Base-by-base conservation (phyloP, 2,113 vertebrate species). In the Hippoglossus stenolepis region DNA sequence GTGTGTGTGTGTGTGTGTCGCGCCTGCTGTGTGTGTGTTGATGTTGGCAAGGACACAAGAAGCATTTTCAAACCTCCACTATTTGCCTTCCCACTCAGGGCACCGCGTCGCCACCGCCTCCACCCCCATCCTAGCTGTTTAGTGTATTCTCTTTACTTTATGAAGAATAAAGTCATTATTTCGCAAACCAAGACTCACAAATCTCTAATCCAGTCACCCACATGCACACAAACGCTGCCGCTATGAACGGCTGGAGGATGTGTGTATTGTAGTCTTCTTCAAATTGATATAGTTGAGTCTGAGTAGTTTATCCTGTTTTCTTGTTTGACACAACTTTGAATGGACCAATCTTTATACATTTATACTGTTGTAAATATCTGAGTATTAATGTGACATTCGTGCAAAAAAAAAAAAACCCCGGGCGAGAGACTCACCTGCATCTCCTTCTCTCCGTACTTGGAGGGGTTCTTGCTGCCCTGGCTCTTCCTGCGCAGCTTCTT, bases 401-500 rank as follows among this genome's bases (percentile, higher is more conserved):
- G 35, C 18, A 70, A 28, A 65, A 65, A 65, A 1, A 31, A 65
- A 65, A 2, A 23, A 23, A 23, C 1, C 3, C 56, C 18, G 17
- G 24, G 21, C 21, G 35, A 21, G 6, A 14, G 8, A 20, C 94
- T 91, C 86, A 99, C 98, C 98, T 99, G 98, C 93, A 98, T 95
- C 89, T 99, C 98, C 93, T 99, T 99, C 87, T 99, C 98, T 0
- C 96, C 97, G 67, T 99, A 99, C 63, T 99, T 99, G 89, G 98
- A 96, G 0, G 98, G 98, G 90, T 99, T 99, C 92, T 98, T 99
- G 94, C 97, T 99, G 73, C 97, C 97, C 74, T 99, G 98, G 93
- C 98, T 99, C 95, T 99, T 99, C 92, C 98, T 96, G 54, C 98
- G 95, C 1, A 99, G 96, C 24, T 99, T 99, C 94, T 98, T 99